phyloP scores from a whole-genome alignment of 2,888 invertebrate species.

The Venusia cambrica region DNA sequence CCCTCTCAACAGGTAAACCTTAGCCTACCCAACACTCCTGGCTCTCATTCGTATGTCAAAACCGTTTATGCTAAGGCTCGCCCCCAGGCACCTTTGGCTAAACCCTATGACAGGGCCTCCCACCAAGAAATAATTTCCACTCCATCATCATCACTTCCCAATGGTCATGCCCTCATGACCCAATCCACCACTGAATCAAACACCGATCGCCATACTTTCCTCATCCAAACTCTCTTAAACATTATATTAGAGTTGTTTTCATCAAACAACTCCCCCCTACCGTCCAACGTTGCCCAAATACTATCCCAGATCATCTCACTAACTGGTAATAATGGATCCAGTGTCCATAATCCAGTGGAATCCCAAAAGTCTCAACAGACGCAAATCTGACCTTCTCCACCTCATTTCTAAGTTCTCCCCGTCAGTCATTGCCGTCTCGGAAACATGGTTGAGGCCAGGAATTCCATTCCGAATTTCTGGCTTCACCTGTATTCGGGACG shows the following conservation, averaged over 20 bases:
- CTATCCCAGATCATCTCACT: conserved; percentile 4
- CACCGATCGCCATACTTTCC: conserved; percentile 3
- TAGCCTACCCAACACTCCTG: background rate
- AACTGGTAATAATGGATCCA: too few relatives aligned
- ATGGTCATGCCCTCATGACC: too few relatives aligned
- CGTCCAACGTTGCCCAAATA: conserved; percentile 13
- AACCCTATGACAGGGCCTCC: conserved; percentile 4
- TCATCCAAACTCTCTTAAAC: conserved; percentile 3
- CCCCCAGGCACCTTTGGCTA: conserved; percentile 9
- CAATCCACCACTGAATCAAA: background rate
- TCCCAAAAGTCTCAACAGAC: too few relatives aligned
- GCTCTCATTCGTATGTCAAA: conserved; percentile 3
- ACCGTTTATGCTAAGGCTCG: background rate
- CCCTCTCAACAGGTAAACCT: background rate
- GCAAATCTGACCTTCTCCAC: too few relatives aligned
- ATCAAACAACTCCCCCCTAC: conserved; percentile 2
- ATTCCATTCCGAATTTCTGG: too few relatives aligned
- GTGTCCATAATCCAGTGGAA: too few relatives aligned
- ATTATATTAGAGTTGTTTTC: conserved; percentile 1
- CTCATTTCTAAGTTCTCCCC: too few relatives aligned
- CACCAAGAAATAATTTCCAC: conserved; percentile 2
- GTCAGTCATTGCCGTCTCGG: too few relatives aligned
- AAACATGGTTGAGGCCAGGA: too few relatives aligned
- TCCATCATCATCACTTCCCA: too few relatives aligned
- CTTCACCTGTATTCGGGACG: too few relatives aligned